phyloP scores from a whole-genome alignment of 2,113 vertebrate genomes.

The Corythornis madagascariensis region DNA sequence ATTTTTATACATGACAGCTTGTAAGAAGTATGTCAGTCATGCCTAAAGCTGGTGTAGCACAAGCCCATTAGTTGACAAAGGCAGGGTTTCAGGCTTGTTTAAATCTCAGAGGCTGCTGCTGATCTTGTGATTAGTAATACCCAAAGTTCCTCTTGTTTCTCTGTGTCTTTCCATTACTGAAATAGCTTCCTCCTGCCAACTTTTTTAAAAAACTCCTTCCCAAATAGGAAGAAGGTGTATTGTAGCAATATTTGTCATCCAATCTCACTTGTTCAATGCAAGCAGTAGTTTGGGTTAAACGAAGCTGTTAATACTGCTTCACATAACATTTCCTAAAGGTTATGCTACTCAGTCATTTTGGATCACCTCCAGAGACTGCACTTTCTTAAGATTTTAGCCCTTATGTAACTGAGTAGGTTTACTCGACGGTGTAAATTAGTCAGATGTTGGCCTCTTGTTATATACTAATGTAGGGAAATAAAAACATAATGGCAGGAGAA shows the following conservation, averaged over 20 bases:
- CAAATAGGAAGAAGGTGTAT: not conserved
- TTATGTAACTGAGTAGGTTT: not conserved
- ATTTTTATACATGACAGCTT: not conserved
- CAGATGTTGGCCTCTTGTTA: not conserved
- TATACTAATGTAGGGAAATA: not conserved
- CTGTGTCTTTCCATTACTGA: conserved; percentile 43
- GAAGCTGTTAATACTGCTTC: not conserved
- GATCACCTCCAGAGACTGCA: not conserved
- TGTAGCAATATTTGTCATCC: not conserved
- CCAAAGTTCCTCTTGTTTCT: not conserved
- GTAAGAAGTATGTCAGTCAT: not conserved
- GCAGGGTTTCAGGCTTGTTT: not conserved
- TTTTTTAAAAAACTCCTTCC: conserved; percentile 2
- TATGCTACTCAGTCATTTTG: not conserved
- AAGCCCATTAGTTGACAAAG: not conserved
- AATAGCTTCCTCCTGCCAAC: conserved; percentile 12
- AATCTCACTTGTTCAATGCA: not conserved
- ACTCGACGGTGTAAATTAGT: not conserved
- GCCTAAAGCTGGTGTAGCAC: not conserved
- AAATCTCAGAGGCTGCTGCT: not conserved
- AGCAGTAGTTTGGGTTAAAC: not conserved
- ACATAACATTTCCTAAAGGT: not conserved
- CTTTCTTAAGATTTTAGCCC: not conserved
- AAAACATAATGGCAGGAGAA: not conserved
- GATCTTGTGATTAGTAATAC: not conserved